These are phyloP conservation scores for Therioaphis trifolii DNA, from an alignment of 2,888 invertebrate species.

Conservation along the genomic window DNA sequence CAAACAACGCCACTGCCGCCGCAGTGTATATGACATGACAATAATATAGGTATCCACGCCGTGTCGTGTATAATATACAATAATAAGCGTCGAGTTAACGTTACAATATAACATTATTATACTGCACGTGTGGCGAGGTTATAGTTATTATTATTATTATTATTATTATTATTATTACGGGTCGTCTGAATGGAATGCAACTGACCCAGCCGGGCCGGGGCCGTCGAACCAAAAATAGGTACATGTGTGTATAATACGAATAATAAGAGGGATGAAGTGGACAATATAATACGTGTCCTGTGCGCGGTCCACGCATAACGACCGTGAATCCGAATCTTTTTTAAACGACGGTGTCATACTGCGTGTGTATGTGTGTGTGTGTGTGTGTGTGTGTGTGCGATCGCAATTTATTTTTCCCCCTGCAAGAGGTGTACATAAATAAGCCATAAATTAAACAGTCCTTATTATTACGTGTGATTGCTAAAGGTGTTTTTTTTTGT, in stretches of 20 bases:
- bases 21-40: too few species aligned
- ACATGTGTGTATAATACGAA: too few species aligned
- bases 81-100: too few species aligned
- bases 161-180: neutral
- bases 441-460: constrained; percentile 60
- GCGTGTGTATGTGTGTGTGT: too few species aligned
- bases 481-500: constrained; percentile 54
- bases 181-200: constrained; percentile 23
- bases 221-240: neutral
- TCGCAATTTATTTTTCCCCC: constrained; percentile 40
- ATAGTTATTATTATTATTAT: too few species aligned
- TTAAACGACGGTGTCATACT: constrained; percentile 41
- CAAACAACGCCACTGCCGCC: too few species aligned
- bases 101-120: too few species aligned
- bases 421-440: constrained; percentile 60
- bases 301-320: neutral
- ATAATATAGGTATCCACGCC: too few species aligned
- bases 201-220: constrained; percentile 39
- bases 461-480: constrained; percentile 45
- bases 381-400: too few species aligned
- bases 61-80: too few species aligned
- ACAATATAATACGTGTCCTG: constrained; percentile 26
- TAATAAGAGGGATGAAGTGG: constrained; percentile 56
- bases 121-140: neutral
- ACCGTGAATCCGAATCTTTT: constrained; percentile 58